These are phyloP conservation scores for Dasypus novemcinctus DNA, from an alignment of 2,113 vertebrate genomes.

Conservation along the genomic window DNA sequence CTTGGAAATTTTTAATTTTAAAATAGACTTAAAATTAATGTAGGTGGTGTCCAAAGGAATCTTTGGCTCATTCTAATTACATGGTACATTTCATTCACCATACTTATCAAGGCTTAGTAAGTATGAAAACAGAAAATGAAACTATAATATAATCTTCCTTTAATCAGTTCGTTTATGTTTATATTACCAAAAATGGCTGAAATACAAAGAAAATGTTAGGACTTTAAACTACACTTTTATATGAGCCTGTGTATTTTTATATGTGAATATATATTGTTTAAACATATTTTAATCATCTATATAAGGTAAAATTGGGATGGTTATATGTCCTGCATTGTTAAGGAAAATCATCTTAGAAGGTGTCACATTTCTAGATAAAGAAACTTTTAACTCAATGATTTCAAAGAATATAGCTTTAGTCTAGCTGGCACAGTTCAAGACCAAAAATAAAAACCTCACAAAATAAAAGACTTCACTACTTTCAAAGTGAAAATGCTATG, in stretches of 20 bases:
- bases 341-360: not conserved
- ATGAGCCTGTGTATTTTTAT: not conserved
- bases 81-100: constrained; percentile 43
- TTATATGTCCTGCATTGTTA: not conserved
- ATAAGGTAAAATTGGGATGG: not conserved
- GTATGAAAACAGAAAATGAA: constrained; percentile 61
- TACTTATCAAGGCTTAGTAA: constrained; percentile 38
- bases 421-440: constrained; percentile 16
- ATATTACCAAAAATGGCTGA: constrained; percentile 18
- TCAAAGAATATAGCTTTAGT: not conserved
- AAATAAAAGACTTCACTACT: constrained; percentile 30
- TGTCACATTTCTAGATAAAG: constrained; percentile 34
- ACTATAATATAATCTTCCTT: constrained; percentile 28
- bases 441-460: constrained; percentile 38
- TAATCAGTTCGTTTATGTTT: constrained; percentile 49
- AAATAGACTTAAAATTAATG: constrained; percentile 57
- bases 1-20: constrained; percentile 42
- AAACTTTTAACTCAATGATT: constrained; percentile 1
- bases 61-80: constrained; percentile 44
- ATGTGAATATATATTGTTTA: constrained; percentile 50
- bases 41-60: constrained; percentile 47
- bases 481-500: not conserved
- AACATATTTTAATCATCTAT: not conserved
- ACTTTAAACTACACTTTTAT: not conserved
- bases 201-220: constrained; percentile 35